Evolutionary conservation across 1,140 invertebrate species (phyloP).

Genomic region (Patella vulgata): DNA sequence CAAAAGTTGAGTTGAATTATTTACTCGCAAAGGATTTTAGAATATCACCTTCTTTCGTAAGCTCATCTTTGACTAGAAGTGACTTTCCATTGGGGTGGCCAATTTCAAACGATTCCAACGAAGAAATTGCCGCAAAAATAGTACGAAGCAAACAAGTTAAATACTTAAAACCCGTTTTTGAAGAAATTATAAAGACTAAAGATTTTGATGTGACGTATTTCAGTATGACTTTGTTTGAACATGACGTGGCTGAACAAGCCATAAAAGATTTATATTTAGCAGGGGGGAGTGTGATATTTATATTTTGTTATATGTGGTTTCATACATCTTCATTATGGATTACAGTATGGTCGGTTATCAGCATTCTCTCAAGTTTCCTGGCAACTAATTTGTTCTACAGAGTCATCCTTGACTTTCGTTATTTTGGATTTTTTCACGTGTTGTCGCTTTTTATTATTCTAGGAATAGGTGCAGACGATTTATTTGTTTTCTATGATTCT

Average conservation of each 20-base stretch:
- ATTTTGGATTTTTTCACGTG: slow-evolving; percentile 58
- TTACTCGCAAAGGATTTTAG: slow-evolving; percentile 17
- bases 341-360: slow-evolving; percentile 38
- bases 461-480: slow-evolving; percentile 57
- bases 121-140: neutral
- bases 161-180: slow-evolving; percentile 22
- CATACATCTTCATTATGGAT: slow-evolving; percentile 47
- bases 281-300: slow-evolving; percentile 45
- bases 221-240: slow-evolving; percentile 22
- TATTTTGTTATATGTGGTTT: slow-evolving; percentile 42
- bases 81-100: slow-evolving; percentile 29
- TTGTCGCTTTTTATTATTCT: slow-evolving; percentile 57
- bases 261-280: slow-evolving; percentile 42
- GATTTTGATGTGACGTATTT: slow-evolving; percentile 29
- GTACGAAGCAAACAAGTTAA: slow-evolving; percentile 10
- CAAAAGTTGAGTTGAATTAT: slow-evolving; percentile 21
- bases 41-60: neutral
- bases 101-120: neutral
- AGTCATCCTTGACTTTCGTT: slow-evolving; percentile 44
- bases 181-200: slow-evolving; percentile 8
- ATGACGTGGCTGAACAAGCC: slow-evolving; percentile 36
- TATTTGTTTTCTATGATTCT: slow-evolving; percentile 58
- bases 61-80: slow-evolving; percentile 17
- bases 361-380: slow-evolving; percentile 52
- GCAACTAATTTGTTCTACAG: slow-evolving; percentile 54